Base-by-base conservation (phyloP, 1,140 invertebrate species). In the Euura saliciscinereae region DNA sequence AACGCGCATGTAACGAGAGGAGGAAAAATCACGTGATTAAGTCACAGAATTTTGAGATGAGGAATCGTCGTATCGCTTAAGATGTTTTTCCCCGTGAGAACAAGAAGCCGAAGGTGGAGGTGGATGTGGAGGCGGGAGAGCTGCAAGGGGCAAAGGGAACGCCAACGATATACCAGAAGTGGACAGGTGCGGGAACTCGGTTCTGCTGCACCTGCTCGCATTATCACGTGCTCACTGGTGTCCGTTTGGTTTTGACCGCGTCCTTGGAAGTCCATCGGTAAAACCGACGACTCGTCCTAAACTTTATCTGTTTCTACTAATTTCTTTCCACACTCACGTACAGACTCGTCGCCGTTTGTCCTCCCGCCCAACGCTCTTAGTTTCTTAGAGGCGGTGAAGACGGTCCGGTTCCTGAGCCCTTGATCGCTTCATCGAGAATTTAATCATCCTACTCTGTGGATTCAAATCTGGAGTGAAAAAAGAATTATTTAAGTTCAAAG, bases 131-230 rank as follows among this genome's bases (percentile, higher is more conserved):
- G 8, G 28, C 42, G 66, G 65, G 28, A 8, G 59, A 10, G 8
- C 59, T 10, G 13, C 13, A 10, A 28, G 11, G 28, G 28, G 66
- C 66, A 67, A 67, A 44, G 43, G 43, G 66, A 67, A 28, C 28
- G 28, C 28, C 28, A 28, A 28, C 28, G 28, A 28, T 28, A 67
- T 8, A 67, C 43, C 8, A 42, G 13, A 10, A 67, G 59, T 59
- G 59, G 72, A 73, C 72, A 73, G 72, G 72, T 73, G 72, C 68
- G 42, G 28, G 69, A n/a, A 8, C 11, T 13, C 4, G 28, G 13
- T 42, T 65, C 45, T 43, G 71, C 13, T 69, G 72, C 72, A 73
- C 51, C 72, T 73, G 72, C 72, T 28, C 68, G 68, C 72, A 73
- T 70, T 73, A 73, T 73, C 72, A 70, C 72, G 72, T 73, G 72